Conservation (phyloP, 2,113 vertebrate genomes). For the Corydoras maculifer region DNA sequence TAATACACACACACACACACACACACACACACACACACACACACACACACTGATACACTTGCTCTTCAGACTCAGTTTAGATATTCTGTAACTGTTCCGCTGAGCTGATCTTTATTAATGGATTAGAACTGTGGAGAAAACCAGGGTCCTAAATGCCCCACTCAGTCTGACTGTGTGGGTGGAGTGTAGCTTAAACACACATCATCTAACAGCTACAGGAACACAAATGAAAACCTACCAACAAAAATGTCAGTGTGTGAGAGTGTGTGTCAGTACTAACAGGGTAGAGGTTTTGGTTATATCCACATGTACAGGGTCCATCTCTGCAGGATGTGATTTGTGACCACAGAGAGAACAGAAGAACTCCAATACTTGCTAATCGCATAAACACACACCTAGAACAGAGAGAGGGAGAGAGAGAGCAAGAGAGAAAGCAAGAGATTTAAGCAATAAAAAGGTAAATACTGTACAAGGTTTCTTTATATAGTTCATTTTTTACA, state of each 20-base stretch:
- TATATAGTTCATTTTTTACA: too few species aligned
- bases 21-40: constrained; percentile 1
- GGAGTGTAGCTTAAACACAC: too few species aligned
- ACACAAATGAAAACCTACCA: too few species aligned
- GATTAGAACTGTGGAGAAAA: too few species aligned
- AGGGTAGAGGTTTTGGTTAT: constrained; percentile 80
- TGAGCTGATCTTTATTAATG: too few species aligned
- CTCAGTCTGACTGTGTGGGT: too few species aligned
- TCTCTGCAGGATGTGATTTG: constrained; percentile 72
- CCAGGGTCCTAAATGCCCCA: too few species aligned
- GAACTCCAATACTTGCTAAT: constrained; percentile 83
- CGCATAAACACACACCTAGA: constrained; percentile 88
- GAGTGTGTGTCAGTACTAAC: constrained; percentile 62
- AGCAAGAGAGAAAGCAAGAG: neutral
- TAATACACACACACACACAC: constrained; percentile 48
- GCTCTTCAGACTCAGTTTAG: neutral
- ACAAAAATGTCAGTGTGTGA: neutral
- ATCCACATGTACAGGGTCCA: constrained; percentile 74
- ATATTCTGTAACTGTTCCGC: too few species aligned
- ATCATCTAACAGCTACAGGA: too few species aligned
- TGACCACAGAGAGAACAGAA: constrained; percentile 84
- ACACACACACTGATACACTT: neutral
- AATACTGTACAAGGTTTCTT: too few species aligned
- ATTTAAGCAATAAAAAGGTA: neutral
- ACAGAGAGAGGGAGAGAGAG: constrained; percentile 4